Percentiles rank a stretch among this genome's conserved stretches.
These are phyloP conservation scores for Glaucidium brasilianum DNA, from an alignment of 2,113 vertebrate genomes.

Conservation along the genomic window DNA sequence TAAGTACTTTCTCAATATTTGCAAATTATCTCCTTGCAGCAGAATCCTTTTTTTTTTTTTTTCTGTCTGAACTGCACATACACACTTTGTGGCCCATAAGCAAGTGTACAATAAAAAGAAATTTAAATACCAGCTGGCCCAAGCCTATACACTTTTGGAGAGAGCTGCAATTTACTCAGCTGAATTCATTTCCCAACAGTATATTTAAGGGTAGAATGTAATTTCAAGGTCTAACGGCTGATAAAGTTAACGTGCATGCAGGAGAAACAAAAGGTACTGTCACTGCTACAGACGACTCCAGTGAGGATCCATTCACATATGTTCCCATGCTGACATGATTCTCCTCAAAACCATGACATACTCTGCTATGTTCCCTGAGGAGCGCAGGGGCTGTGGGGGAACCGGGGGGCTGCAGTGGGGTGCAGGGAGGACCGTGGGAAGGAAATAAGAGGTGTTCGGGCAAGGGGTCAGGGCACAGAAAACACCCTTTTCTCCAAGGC, in stretches of 20 bases:
- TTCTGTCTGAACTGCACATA: neutral
- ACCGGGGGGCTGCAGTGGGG: neutral
- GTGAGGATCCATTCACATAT: neutral
- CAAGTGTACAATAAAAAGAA: neutral
- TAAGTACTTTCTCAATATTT: constrained; percentile 43
- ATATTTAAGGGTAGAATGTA: constrained; percentile 47
- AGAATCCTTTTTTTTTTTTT: neutral
- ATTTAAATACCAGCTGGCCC: constrained; percentile 31
- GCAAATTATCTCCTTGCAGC: neutral
- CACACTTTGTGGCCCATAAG: neutral
- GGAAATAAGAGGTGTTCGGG: neutral
- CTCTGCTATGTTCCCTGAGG: rapidly evolving
- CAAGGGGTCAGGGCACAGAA: neutral
- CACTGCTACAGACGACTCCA: neutral
- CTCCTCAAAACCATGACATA: neutral
- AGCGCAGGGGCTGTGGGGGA: neutral
- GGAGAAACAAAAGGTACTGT: constrained; percentile 34
- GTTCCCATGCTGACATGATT: neutral
- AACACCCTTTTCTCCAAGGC: neutral
- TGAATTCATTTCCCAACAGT: constrained; percentile 56
- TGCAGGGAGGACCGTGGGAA: rapidly evolving
- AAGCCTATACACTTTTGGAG: neutral
- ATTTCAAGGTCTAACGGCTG: constrained; percentile 50
- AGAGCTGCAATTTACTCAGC: constrained; percentile 30
- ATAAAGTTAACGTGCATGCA: neutral